Evolutionary conservation across 1,140 invertebrate genomes (phyloP), one percentile per base, ranked within the genome.

Genomic region (Neuroterus valhalla): DNA sequence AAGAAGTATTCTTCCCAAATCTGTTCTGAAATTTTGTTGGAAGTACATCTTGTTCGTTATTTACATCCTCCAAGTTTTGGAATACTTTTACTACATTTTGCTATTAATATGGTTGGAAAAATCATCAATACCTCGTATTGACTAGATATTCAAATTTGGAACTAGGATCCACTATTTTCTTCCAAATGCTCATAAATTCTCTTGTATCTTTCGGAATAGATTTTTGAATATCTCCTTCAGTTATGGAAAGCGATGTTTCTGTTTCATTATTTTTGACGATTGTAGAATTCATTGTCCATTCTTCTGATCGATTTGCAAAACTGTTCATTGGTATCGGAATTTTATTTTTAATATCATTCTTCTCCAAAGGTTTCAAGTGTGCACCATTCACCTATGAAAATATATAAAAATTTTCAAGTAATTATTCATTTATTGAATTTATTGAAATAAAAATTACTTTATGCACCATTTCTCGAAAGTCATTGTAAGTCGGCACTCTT

Each of bases 401-500:
- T 62, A 48, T 48, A 38, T 75, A 46, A 43, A 68, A 42, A 66
- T 52, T 52, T n/a, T 38, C 12, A 55, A 52, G 26, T 62, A 69
- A 31, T 38, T 8, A 26, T 19, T 17, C 21, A 21, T 21, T 38
- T 38, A 31, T 31, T 15, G 14, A 23, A 52, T 17, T 62, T 5
- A 19, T 21, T 50, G 2, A 50, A 31, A 14, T 26, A 73, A 44
- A 71, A 69, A 44, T 55, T 44, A 73, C 23, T 66, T 43, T 42
- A 3, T 55, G 84, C 81, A 89, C 89, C 85, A 90, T 83, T 72
- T 88, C 83, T 76, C 90, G 90, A 74, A 93, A 93, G 77, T 93
- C 90, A 55, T 93, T 92, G 72, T 93, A 93, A 26, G 83, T 90
- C 10, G 88, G 86, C 70, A 92, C 90, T 42, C 90, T 88, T 75